Evolutionary conservation across 2,797 vertebrate genomes (phyloP), one percentile per base, ranked within the genome.

Genomic region (Epinephelus coioides): DNA sequence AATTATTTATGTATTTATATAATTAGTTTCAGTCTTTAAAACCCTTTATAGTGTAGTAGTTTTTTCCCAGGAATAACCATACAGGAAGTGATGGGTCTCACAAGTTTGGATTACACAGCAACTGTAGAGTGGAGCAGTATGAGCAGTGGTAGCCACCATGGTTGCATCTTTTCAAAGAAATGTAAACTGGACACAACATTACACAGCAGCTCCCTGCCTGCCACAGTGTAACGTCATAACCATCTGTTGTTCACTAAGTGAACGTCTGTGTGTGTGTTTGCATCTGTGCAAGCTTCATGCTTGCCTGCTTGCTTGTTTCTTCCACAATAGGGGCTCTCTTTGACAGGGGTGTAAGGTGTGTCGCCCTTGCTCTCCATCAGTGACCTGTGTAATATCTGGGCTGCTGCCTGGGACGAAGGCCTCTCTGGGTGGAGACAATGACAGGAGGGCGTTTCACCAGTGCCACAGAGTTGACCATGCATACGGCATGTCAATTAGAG

Each of bases 321-420:
- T 34, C 40, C 15, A 59, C 61, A 18, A 10, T 18, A 6, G 43
- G 40, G 13, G 2, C 34, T 49, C 13, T 53, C 57, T 69, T n/a
- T 78, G 64, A 78, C 78, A 59, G 56, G 66, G 19, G 47, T 57
- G 64, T 19, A 60, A 65, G 13, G 40, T 9, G 21, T 54, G 81
- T 44, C 78, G 70, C 44, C 78, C 75, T 65, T 55, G 59, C 53
- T 57, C 75, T 64, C 59, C 66, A 46, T 69, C 66, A 23, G 56
- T 83, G 87, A 89, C 84, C 87, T 44, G 19, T 69, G 72, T 76
- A 81, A 86, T 79, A 64, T 66, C 56, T 44, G 81, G 71, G 61
- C 61, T 59, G 77, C 56, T 75, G 69, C 43, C 62, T 38, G 63
- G 73, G 78, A 86, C 74, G 10, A 27, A 67, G 49, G 72, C 66